A percentile compares a stretch with the other conserved stretches of the same genome.
These are phyloP conservation scores for Chydorus sphaericus DNA, from an alignment of 2,888 invertebrate species.

Conservation along the genomic window DNA sequence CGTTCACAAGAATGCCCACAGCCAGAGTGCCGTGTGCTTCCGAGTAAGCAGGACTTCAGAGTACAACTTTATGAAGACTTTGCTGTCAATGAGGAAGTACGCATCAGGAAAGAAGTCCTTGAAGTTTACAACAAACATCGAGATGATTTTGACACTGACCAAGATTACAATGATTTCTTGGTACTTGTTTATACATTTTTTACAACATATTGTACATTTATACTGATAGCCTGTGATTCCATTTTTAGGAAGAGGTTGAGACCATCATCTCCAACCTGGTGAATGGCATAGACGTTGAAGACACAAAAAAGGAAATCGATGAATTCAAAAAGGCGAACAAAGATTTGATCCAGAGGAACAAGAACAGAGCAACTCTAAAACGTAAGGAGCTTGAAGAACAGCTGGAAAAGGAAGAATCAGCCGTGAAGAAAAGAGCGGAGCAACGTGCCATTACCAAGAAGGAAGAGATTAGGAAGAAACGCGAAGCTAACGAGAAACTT, in stretches of 20 bases:
- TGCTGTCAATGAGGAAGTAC: slow-evolving; percentile 91
- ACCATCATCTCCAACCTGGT: slow-evolving; percentile 77
- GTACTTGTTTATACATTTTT: no score
- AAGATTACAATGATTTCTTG: slow-evolving; percentile 89
- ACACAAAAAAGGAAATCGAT: slow-evolving; percentile 78
- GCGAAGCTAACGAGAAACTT: slow-evolving; percentile 73
- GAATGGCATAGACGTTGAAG: slow-evolving; percentile 74
- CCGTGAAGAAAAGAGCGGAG: slow-evolving; percentile 53
- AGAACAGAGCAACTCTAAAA: slow-evolving; percentile 42
- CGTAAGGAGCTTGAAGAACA: slow-evolving; percentile 76
- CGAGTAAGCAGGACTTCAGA: slow-evolving; percentile 78
- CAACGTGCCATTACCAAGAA: slow-evolving; percentile 48
- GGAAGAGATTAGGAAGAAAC: slow-evolving; percentile 58
- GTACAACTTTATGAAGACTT: slow-evolving; percentile 94
- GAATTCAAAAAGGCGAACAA: slow-evolving; percentile 81
- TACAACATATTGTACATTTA: no score
- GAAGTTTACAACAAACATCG: slow-evolving; percentile 89
- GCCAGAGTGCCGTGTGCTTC: slow-evolving; percentile 77
- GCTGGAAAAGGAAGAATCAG: slow-evolving; percentile 54
- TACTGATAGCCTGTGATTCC: no score
- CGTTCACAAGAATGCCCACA: slow-evolving; percentile 92
- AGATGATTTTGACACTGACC: slow-evolving; percentile 69
- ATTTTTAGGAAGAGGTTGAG: slow-evolving; percentile 93
- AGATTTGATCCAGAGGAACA: slow-evolving; percentile 65
- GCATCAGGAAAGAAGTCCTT: slow-evolving; percentile 74